Evolutionary conservation across 2,113 vertebrate genomes (phyloP), one percentile per base, ranked within the genome.

Genomic region (Ancistrus triradiatus): DNA sequence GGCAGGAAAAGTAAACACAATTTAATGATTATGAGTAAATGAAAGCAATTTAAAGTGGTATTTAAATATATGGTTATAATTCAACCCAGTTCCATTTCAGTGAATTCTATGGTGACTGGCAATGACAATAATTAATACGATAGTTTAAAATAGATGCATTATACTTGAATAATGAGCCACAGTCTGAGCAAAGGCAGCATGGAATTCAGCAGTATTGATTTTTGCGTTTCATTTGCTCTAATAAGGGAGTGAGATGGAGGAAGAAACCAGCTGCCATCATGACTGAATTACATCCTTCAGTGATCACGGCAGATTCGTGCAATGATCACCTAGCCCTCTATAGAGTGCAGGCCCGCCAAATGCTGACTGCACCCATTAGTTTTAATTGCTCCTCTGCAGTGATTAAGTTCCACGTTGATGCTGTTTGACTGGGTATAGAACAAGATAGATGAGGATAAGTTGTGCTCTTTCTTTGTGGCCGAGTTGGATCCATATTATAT

Each of bases 361-460:
- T 64, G 66, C 69, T 53, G 69, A 64, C 72, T 56, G 59, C 55
- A 77, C 63, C 78, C 75, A 78, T 86, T 82, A 73, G 64, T 83
- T 87, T 78, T 85, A 85, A 85, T 87, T 87, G 86, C 67, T 5
- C 44, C 62, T 59, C 64, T 57, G 40, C 73, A 43, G 67, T 86
- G 86, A 87, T 87, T 77, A 81, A 87, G 77, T 63, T 69, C 69
- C 60, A 60, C 72, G 77, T 74, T 83, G 62, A 86, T 89, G 74
- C 27, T 0, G 27, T 80, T 74, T 80, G 86, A 87, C 82, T 83
- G 65, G 69, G 64, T 59, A 68, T 70, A 62, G 63, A 77, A 67
- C 44, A 81, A 87, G 85, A 87, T 79, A 78, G 75, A 86, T 85
- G 81, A 75, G 61, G 73, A 70, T 46, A 77, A 79, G 42, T 46